phyloP scores from a whole-genome alignment of 2,888 invertebrate species.

The Trissolcus japonicus region DNA sequence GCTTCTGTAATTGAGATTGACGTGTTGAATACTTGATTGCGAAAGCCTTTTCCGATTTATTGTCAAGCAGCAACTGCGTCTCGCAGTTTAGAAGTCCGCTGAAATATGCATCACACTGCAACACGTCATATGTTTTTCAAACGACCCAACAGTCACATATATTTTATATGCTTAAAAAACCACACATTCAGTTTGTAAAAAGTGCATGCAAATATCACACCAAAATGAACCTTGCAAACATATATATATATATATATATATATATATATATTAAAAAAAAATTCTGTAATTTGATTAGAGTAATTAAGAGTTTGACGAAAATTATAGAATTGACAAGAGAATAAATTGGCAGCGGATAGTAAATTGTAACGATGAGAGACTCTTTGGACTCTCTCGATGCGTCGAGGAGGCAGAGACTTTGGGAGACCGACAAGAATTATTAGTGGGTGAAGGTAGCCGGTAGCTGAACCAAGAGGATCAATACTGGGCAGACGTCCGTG shows the following conservation, averaged over 20 bases:
- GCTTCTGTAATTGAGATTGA: slow-evolving; percentile 48
- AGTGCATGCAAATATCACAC: no score
- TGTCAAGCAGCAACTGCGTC: slow-evolving; percentile 30
- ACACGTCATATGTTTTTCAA: slow-evolving; percentile 26
- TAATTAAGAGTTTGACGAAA: slow-evolving; percentile 21
- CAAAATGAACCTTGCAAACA: no score
- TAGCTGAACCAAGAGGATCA: slow-evolving; percentile 76
- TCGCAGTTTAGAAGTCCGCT: slow-evolving; percentile 14
- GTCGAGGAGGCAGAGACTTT: slow-evolving; percentile 72
- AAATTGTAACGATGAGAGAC: slow-evolving; percentile 50
- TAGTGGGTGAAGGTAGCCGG: slow-evolving; percentile 77
- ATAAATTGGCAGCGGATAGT: slow-evolving; percentile 45
- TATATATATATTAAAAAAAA: no score
- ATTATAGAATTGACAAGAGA: slow-evolving; percentile 19
- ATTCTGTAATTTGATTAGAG: slow-evolving; percentile 7
- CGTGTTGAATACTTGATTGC: slow-evolving; percentile 50
- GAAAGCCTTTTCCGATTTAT: slow-evolving; percentile 49
- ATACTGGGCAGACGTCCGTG: slow-evolving; percentile 75
- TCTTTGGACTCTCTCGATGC: slow-evolving; percentile 56
- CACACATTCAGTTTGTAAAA: no score
- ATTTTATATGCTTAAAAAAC: no score
- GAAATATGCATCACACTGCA: slow-evolving; percentile 37
- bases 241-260: no score
- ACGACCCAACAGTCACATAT: neutral
- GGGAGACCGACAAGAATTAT: slow-evolving; percentile 77